phyloP scores from a whole-genome alignment of 2,113 vertebrate genomes.

The Pygathrix nemaeus region DNA sequence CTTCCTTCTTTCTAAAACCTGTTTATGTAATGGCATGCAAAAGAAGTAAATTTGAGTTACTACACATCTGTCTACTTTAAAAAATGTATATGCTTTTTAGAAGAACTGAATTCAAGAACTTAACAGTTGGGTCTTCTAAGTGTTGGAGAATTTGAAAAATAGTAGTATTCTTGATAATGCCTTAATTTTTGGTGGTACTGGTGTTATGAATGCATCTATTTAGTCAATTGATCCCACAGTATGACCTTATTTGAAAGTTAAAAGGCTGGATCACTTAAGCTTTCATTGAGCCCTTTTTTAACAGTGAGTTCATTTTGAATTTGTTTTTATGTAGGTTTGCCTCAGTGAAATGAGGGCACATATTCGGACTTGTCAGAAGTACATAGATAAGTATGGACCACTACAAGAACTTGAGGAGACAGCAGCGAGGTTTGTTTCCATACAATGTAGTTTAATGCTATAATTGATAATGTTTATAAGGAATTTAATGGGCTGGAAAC shows the following conservation, averaged over 20 bases:
- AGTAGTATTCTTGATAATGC: neutral
- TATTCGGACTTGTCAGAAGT: slow-evolving; percentile 79
- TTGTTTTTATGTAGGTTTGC: slow-evolving; percentile 68
- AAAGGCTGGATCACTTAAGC: neutral
- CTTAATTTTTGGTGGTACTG: neutral
- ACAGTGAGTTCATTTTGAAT: slow-evolving; percentile 30
- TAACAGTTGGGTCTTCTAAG: neutral
- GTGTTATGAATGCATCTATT: slow-evolving; percentile 13
- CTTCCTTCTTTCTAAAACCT: neutral
- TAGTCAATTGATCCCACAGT: neutral
- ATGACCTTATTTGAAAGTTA: neutral
- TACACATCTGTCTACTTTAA: neutral
- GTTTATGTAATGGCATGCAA: neutral
- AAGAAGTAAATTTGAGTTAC: neutral
- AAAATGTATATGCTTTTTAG: neutral
- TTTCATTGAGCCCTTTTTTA: neutral
- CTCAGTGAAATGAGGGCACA: slow-evolving; percentile 82
- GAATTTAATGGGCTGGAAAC: slow-evolving; percentile 6
- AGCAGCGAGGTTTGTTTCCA: slow-evolving; percentile 64
- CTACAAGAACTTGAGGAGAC: slow-evolving; percentile 69
- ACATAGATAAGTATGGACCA: slow-evolving; percentile 75
- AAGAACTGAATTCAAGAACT: slow-evolving; percentile 27
- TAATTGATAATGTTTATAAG: neutral
- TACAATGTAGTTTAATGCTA: neutral
- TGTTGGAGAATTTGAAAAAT: neutral